phyloP scores from a whole-genome alignment of 2,888 invertebrate genomes.

The Fabriciana adippe region DNA sequence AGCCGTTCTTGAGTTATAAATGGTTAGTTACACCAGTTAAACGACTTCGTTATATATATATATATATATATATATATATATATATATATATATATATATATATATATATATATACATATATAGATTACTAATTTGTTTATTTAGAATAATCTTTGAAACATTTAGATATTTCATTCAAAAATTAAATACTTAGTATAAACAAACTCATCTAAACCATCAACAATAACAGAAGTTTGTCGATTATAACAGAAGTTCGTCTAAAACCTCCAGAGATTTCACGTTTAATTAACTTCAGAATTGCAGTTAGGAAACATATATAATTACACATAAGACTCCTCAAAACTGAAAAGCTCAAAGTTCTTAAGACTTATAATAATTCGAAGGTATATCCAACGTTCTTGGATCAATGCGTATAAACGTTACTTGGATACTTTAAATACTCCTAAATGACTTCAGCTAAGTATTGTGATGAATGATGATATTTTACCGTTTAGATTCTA shows the following conservation, averaged over 20 bases:
- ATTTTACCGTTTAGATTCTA: too few species aligned
- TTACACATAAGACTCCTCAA: conserved; percentile 21
- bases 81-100: too few species aligned
- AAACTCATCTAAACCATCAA: conserved; percentile 17
- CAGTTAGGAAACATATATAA: conserved; percentile 23
- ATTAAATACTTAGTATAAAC: not conserved
- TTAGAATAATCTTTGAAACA: too few species aligned
- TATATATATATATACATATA: too few species aligned
- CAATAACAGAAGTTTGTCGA: conserved; percentile 29
- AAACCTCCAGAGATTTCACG: conserved; percentile 31
- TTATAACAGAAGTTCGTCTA: conserved; percentile 27
- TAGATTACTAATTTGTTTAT: too few species aligned
- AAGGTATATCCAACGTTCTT: conserved; percentile 19
- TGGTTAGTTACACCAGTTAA: too few species aligned
- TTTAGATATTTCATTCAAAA: not conserved
- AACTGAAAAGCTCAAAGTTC: conserved; percentile 30
- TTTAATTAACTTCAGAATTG: conserved; percentile 33
- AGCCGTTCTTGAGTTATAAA: too few species aligned
- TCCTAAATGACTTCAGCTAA: too few species aligned
- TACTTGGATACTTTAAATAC: conserved; percentile 5
- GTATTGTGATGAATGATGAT: too few species aligned
- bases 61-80: too few species aligned
- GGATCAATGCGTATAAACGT: conserved; percentile 12
- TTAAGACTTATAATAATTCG: conserved; percentile 32
- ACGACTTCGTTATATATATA: too few species aligned